phyloP scores from a whole-genome alignment of 2,797 vertebrate species.

The Eremophila alpestris region DNA sequence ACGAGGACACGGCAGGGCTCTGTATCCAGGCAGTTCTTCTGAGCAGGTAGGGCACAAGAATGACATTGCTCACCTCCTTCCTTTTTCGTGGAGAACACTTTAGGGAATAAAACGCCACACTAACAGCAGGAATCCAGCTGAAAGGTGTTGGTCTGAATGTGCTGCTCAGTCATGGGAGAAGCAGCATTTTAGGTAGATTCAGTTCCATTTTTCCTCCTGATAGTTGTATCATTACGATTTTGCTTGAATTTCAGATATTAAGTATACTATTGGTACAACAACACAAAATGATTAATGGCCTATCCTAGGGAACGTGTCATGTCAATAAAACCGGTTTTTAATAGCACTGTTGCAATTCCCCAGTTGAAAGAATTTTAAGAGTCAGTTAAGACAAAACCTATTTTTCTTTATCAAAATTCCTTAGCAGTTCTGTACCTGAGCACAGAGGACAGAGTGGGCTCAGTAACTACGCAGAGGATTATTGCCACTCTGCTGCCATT shows the following conservation, averaged over 20 bases:
- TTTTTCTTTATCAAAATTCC: slow-evolving; percentile 35
- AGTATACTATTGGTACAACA: background rate
- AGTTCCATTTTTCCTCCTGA: background rate
- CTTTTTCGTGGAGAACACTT: background rate
- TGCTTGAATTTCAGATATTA: background rate
- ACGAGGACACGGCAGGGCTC: background rate
- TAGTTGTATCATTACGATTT: background rate
- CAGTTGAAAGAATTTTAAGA: slow-evolving; percentile 17
- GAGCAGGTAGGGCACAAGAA: background rate
- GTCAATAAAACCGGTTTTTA: slow-evolving; percentile 32
- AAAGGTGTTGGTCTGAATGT: background rate
- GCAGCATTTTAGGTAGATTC: background rate
- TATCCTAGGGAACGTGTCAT: background rate
- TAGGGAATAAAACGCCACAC: background rate
- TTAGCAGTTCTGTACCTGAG: background rate
- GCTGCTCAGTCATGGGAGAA: background rate
- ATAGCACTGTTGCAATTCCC: background rate
- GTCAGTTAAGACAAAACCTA: slow-evolving; percentile 31
- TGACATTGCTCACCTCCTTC: background rate
- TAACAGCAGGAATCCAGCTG: background rate
- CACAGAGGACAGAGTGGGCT: background rate
- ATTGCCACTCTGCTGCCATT: background rate
- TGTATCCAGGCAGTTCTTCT: background rate
- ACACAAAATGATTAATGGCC: background rate
- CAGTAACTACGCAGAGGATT: background rate